Evolutionary conservation across 2,888 invertebrate genomes (phyloP).

Genomic region (Cheilosia soror): DNA sequence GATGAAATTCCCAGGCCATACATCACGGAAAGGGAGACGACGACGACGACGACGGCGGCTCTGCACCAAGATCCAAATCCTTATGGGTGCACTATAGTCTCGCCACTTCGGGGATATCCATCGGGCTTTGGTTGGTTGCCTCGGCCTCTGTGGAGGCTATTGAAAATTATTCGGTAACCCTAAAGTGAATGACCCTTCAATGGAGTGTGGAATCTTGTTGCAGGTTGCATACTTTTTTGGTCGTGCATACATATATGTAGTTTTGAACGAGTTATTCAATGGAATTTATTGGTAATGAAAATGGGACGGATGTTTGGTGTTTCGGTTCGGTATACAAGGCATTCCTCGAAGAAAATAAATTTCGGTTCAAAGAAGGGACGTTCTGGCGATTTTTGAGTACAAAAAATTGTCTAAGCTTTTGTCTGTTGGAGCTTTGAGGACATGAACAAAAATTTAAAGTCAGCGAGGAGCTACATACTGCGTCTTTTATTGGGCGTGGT

Average conservation of each 20-base stretch:
- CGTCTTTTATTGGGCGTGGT: not conserved
- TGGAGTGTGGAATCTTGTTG: slow-evolving; percentile 63
- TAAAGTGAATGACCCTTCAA: slow-evolving; percentile 66
- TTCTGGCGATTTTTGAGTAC: not conserved
- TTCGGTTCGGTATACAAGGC: not conserved
- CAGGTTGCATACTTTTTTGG: slow-evolving; percentile 42
- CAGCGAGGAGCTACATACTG: not conserved
- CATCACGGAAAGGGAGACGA: slow-evolving; percentile 51
- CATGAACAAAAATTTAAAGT: slow-evolving; percentile 33
- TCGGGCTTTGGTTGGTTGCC: slow-evolving; percentile 20
- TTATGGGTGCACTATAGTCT: slow-evolving; percentile 29
- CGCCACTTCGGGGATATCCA: slow-evolving; percentile 44
- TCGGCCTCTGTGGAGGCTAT: slow-evolving; percentile 43
- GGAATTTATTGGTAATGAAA: slow-evolving; percentile 68
- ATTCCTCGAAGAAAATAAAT: slow-evolving; percentile 28
- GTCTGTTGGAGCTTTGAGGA: slow-evolving; percentile 25
- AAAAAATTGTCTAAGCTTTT: not conserved
- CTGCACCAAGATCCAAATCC: slow-evolving; percentile 39
- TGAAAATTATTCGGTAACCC: slow-evolving; percentile 55
- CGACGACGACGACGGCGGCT: slow-evolving; percentile 20
- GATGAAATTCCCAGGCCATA: slow-evolving; percentile 54
- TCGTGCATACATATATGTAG: slow-evolving; percentile 6
- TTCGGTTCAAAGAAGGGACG: not conserved
- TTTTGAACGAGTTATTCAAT: slow-evolving; percentile 46
- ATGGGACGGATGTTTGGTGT: slow-evolving; percentile 44